These are phyloP conservation scores for Nycticebus coucang DNA, from an alignment of 2,113 vertebrate genomes.

Conservation along the genomic window DNA sequence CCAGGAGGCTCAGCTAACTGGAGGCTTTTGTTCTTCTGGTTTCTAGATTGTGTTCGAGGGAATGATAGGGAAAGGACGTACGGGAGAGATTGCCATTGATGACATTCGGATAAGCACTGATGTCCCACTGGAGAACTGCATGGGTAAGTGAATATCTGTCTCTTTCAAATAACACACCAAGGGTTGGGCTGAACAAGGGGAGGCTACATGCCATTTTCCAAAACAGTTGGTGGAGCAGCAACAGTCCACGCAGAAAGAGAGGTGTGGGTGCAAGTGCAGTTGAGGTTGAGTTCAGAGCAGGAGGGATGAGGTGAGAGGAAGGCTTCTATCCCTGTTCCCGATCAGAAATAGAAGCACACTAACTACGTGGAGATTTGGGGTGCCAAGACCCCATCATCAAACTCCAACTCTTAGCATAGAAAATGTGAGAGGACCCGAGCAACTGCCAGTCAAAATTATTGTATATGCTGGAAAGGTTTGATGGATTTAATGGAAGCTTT, in stretches of 20 bases:
- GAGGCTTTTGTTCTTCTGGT: constrained; percentile 54
- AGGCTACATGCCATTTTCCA: background rate
- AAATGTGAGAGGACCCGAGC: constrained; percentile 77
- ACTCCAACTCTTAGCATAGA: constrained; percentile 76
- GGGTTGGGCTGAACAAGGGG: background rate
- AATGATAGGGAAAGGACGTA: constrained; percentile 90
- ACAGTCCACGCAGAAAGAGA: background rate
- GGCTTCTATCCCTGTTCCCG: background rate
- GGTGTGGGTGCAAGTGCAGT: background rate
- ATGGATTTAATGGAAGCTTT: constrained; percentile 78
- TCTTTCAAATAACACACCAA: background rate
- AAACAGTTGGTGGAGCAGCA: background rate
- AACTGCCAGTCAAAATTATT: constrained; percentile 82
- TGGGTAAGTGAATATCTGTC: constrained; percentile 88
- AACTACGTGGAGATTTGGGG: constrained; percentile 19
- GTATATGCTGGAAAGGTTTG: constrained; percentile 66
- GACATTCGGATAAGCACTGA: constrained; percentile 94
- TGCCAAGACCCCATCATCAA: constrained; percentile 48
- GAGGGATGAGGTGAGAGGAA: background rate
- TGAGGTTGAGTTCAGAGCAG: background rate
- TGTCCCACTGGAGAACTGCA: constrained; percentile 93
- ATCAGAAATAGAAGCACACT: constrained; percentile 32
- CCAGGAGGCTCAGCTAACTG: constrained; percentile 21
- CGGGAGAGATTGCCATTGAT: constrained; percentile 94
- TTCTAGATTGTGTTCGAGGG: constrained; percentile 96